Evolutionary conservation across 2,797 vertebrate species (phyloP).

Genomic region (Smutsia gigantea): DNA sequence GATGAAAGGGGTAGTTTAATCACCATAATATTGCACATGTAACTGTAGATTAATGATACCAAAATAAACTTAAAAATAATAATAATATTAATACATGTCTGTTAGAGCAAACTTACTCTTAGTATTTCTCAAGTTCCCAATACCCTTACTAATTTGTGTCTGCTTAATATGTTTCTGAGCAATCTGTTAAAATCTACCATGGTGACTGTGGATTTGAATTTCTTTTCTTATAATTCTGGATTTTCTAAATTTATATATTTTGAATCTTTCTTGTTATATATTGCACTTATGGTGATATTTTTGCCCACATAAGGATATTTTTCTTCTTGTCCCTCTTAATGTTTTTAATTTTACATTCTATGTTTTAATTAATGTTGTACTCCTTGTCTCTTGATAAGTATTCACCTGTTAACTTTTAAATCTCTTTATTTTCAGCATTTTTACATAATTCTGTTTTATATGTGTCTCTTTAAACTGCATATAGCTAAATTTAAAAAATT

Average conservation of each 20-base stretch:
- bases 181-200: neutral
- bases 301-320: neutral
- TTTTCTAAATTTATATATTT: neutral
- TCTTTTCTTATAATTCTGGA: neutral
- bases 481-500: neutral
- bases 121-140: neutral
- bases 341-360: neutral
- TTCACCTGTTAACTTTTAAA: neutral
- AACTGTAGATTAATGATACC: too few relatives aligned
- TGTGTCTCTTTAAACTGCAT: neutral
- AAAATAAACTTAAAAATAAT: too few relatives aligned
- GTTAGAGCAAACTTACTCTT: neutral
- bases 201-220: neutral
- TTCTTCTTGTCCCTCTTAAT: neutral
- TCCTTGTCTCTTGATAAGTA: neutral
- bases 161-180: neutral
- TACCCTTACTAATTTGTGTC: neutral
- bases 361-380: neutral
- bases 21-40: too few relatives aligned
- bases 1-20: too few relatives aligned
- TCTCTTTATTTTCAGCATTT: neutral
- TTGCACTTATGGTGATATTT: neutral
- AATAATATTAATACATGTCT: neutral
- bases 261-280: neutral
- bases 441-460: neutral